Evolutionary conservation across 2,888 invertebrate genomes (phyloP).

Genomic region (Noctua pronuba): DNA sequence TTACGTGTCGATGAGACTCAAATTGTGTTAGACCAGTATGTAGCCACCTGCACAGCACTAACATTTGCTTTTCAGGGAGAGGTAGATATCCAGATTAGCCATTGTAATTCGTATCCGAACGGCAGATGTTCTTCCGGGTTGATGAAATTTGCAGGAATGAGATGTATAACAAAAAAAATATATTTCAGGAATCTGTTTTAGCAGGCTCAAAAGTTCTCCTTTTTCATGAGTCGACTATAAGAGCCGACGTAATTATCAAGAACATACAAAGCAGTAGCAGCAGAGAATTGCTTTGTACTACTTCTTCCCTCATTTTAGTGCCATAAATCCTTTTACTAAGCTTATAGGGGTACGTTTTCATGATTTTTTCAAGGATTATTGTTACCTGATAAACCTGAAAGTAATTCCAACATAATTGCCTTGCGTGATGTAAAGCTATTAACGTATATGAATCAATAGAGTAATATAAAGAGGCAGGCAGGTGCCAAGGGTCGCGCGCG

Average conservation of each 20-base stretch:
- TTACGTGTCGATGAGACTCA: too few species aligned
- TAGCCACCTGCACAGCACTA: too few species aligned
- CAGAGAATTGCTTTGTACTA: too few species aligned
- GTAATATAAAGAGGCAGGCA: slow-evolving; percentile 72
- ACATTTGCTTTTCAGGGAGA: too few species aligned
- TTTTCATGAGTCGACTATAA: background rate
- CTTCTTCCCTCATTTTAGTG: too few species aligned
- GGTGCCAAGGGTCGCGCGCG: slow-evolving; percentile 73
- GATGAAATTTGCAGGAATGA: too few species aligned
- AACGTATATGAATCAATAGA: slow-evolving; percentile 77
- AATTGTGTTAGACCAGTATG: too few species aligned
- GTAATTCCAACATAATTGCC: slow-evolving; percentile 40
- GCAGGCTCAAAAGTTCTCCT: background rate
- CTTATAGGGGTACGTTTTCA: background rate
- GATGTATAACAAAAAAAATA: too few species aligned
- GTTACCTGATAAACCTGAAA: slow-evolving; percentile 7
- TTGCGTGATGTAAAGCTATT: slow-evolving; percentile 78
- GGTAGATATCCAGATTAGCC: too few species aligned
- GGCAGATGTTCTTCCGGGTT: too few species aligned
- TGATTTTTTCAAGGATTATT: background rate
- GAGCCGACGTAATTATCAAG: background rate
- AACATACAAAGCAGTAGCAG: too few species aligned
- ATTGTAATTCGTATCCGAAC: too few species aligned
- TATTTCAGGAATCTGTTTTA: background rate
- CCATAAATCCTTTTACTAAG: background rate